phyloP scores from a whole-genome alignment of 2,797 vertebrate genomes.

The Emys orbicularis region DNA sequence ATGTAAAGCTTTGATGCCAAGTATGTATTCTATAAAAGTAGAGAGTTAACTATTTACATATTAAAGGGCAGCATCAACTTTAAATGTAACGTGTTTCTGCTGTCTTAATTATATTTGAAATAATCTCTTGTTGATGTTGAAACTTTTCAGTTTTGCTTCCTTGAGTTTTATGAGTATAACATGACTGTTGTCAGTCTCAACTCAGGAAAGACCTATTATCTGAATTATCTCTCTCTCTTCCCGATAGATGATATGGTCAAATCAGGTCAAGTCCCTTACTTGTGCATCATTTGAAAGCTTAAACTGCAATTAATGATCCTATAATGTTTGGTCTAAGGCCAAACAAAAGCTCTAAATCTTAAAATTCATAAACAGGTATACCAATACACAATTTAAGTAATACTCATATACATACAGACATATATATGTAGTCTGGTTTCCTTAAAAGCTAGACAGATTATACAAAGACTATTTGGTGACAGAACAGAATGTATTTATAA shows the following conservation, averaged over 20 bases:
- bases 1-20: constrained; percentile 12
- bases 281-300: constrained; percentile 10
- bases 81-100: background rate
- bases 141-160: constrained; percentile 1
- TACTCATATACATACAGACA: background rate
- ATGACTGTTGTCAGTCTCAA: background rate
- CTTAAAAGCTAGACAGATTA: background rate
- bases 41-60: background rate
- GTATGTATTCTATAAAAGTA: constrained; percentile 9
- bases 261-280: background rate
- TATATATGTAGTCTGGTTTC: background rate
- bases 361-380: background rate
- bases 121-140: background rate
- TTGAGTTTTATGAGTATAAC: background rate
- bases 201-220: background rate
- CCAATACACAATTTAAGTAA: background rate
- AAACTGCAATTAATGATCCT: background rate
- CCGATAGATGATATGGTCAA: background rate
- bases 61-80: background rate
- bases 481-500: background rate
- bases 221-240: background rate
- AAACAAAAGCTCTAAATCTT: background rate
- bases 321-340: background rate
- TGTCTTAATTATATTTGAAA: constrained; percentile 3
- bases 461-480: background rate